Conservation (phyloP, 2,113 vertebrate genomes). For the Ceyx melanurus region DNA sequence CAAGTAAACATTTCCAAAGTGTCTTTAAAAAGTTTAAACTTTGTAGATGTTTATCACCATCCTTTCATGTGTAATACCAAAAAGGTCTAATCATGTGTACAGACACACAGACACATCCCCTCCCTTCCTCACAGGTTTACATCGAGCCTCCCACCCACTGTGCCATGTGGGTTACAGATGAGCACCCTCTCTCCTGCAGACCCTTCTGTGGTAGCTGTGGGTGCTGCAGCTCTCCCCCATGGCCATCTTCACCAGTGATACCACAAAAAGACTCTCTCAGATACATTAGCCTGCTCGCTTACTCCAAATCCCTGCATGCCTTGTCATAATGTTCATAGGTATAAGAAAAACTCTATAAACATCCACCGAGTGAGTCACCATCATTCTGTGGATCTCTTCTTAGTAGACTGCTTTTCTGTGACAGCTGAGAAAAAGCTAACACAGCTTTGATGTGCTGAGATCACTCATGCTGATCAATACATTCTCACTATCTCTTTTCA, state of each 20-base stretch:
- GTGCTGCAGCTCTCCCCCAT: neutral
- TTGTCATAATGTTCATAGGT: neutral
- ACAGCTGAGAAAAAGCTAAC: constrained; percentile 13
- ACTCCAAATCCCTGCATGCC: neutral
- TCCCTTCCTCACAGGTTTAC: neutral
- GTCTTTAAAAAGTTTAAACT: neutral
- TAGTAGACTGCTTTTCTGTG: neutral
- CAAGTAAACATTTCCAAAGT: neutral
- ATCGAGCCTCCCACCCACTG: fast-evolving
- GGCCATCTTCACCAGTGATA: fast-evolving
- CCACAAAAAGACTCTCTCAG: neutral
- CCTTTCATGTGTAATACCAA: neutral
- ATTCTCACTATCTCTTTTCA: neutral
- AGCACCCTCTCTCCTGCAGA: fast-evolving
- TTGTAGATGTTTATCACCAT: neutral
- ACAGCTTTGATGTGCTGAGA: neutral
- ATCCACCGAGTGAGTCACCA: neutral
- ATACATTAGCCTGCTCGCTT: neutral
- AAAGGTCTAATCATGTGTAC: fast-evolving
- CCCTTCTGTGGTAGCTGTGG: fast-evolving
- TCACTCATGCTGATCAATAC: neutral
- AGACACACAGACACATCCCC: no score
- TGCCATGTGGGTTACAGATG: fast-evolving
- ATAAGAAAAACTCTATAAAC: neutral
- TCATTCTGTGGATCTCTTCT: neutral